Conservation (phyloP, 2,113 vertebrate genomes). For the Ibidorhyncha struthersii region DNA sequence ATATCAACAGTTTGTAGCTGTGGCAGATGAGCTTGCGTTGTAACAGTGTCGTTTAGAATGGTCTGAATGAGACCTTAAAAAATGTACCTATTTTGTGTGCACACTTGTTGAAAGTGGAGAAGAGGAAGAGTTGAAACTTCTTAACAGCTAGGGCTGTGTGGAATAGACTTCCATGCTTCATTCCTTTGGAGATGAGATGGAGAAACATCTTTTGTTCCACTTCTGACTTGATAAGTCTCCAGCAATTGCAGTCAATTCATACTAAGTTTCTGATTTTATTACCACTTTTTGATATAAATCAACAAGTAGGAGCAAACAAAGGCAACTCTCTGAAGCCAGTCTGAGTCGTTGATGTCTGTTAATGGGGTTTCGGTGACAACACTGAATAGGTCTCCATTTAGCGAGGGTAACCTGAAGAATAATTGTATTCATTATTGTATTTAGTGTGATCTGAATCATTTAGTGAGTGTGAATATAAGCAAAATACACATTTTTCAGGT, state of each 20-base stretch:
- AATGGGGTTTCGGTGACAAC: neutral
- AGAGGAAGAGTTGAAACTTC: neutral
- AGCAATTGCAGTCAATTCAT: neutral
- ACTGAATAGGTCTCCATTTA: neutral
- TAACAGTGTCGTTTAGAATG: neutral
- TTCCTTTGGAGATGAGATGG: neutral
- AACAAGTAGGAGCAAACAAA: neutral
- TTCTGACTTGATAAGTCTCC: neutral
- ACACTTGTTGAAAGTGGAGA: neutral
- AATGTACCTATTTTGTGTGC: accelerated
- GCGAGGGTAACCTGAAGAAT: neutral
- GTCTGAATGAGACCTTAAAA: neutral
- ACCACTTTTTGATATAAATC: neutral
- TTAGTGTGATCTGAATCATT: neutral
- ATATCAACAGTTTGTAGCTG: neutral
- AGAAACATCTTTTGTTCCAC: neutral
- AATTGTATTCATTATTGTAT: neutral
- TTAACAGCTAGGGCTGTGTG: neutral
- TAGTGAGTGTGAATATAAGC: neutral
- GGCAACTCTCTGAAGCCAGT: neutral
- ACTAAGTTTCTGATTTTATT: neutral
- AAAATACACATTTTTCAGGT: neutral
- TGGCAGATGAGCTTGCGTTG: neutral
- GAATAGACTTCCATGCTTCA: neutral
- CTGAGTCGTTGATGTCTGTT: neutral